Evolutionary conservation across 2,113 vertebrate species (phyloP).

Genomic region (Okapia johnstoni): DNA sequence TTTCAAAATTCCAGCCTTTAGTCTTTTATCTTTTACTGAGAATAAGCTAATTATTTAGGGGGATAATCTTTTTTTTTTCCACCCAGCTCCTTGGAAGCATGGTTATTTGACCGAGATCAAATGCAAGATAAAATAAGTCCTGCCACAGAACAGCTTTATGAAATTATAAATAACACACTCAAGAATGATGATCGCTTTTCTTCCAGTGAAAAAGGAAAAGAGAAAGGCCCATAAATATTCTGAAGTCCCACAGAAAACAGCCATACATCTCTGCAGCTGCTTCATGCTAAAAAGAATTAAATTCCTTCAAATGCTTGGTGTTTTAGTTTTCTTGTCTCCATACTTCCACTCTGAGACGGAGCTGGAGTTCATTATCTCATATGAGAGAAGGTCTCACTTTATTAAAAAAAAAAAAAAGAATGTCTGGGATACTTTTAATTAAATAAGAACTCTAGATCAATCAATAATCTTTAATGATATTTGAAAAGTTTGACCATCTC

Average conservation of each 20-base stretch:
- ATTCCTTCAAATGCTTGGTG: constrained; percentile 52
- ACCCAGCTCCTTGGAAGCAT: constrained; percentile 64
- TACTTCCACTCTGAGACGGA: background rate
- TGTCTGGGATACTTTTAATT: background rate
- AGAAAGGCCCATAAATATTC: constrained; percentile 79
- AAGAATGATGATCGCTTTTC: constrained; percentile 87
- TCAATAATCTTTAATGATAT: background rate
- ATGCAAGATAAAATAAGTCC: constrained; percentile 88
- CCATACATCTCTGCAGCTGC: constrained; percentile 54
- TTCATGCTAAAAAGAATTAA: constrained; percentile 66
- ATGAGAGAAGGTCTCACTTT: background rate
- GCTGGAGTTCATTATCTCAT: background rate
- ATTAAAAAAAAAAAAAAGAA: background rate
- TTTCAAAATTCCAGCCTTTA: constrained; percentile 52
- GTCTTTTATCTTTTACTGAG: constrained; percentile 65
- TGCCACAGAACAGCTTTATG: constrained; percentile 89
- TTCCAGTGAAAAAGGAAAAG: constrained; percentile 77
- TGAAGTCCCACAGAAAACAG: constrained; percentile 68
- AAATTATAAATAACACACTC: constrained; percentile 88
- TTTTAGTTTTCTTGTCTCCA: constrained; percentile 30
- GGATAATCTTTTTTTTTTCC: constrained; percentile 59
- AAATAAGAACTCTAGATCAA: background rate
- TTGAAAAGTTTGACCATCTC: background rate
- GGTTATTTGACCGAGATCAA: constrained; percentile 86
- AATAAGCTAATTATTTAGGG: constrained; percentile 50